Evolutionary conservation across 2,888 invertebrate genomes (phyloP).

Genomic region (Conistra vaccinii): DNA sequence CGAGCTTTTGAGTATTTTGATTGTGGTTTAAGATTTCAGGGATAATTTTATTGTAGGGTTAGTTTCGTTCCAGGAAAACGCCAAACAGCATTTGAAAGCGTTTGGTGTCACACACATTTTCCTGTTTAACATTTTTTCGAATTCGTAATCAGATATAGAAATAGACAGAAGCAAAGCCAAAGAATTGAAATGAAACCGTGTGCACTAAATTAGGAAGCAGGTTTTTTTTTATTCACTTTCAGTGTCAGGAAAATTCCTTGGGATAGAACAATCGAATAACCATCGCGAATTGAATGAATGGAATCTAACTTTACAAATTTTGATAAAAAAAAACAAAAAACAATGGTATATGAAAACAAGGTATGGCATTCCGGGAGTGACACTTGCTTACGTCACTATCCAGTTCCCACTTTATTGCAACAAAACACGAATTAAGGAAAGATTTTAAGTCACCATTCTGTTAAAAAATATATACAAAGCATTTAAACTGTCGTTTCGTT

Average conservation of each 20-base stretch:
- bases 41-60: neutral
- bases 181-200: neutral
- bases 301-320: neutral
- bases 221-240: no score
- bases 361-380: no score
- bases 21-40: neutral
- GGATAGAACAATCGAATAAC: neutral
- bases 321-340: neutral
- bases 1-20: conserved; percentile 26
- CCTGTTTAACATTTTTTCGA: neutral
- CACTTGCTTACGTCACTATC: no score
- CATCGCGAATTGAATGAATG: neutral
- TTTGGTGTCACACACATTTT: neutral
- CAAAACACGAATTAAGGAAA: no score
- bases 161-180: neutral
- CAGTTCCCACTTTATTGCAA: no score
- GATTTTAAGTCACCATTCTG: no score
- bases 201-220: neutral
- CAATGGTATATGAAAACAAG: no score
- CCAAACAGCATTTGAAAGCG: neutral
- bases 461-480: no score
- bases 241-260: no score
- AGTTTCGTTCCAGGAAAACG: neutral
- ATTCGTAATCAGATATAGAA: neutral
- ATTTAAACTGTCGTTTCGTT: no score